Conservation (phyloP, 2,113 vertebrate species). For the Semnornis frantzii region DNA sequence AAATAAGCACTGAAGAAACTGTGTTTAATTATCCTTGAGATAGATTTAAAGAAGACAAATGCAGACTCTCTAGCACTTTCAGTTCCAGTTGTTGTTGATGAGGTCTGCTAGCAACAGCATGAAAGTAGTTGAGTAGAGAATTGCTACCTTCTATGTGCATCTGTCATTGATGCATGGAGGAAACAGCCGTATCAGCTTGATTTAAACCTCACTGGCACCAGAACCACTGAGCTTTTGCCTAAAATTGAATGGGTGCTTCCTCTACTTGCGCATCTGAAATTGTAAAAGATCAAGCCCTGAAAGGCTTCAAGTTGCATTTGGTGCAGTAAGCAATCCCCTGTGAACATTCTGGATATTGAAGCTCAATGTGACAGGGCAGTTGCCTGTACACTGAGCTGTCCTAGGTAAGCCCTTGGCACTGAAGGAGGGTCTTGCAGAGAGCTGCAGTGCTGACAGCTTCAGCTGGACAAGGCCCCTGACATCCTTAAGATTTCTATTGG, state of each 20-base stretch:
- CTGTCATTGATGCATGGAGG: background rate
- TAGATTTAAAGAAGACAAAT: background rate
- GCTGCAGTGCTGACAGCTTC: background rate
- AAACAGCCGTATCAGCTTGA: background rate
- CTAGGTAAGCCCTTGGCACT: background rate
- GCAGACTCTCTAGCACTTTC: background rate
- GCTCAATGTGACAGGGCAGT: background rate
- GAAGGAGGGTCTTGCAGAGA: background rate
- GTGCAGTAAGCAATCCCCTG: background rate
- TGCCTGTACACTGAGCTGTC: rapidly evolving
- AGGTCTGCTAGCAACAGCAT: background rate
- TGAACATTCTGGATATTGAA: rapidly evolving
- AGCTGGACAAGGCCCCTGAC: background rate
- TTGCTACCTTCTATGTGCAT: background rate
- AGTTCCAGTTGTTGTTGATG: background rate
- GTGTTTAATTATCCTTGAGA: background rate
- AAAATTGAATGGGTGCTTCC: background rate
- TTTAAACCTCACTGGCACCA: background rate
- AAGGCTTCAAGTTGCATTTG: background rate
- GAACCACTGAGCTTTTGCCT: background rate
- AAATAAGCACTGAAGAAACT: background rate
- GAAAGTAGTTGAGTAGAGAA: background rate
- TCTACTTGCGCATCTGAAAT: background rate
- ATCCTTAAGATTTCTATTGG: background rate
- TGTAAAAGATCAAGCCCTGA: background rate